Evolutionary conservation across 1,140 invertebrate genomes (phyloP), one percentile per base, ranked within the genome.

Genomic region (Cyclargus thomasi): DNA sequence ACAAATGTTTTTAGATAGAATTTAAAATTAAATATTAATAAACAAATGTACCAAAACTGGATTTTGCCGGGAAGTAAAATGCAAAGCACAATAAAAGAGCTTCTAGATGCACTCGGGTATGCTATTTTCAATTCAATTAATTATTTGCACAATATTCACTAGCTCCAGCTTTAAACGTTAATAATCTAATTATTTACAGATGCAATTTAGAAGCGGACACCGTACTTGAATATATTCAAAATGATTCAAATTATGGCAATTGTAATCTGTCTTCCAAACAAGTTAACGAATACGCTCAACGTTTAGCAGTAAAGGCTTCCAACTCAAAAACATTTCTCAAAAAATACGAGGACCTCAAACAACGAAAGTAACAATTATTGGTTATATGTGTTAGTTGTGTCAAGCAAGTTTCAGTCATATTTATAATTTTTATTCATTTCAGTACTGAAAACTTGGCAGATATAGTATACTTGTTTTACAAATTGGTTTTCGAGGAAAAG

Each of bases 231-330:
- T 90, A 90, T 70, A 88, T 91, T 67, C 86, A 91, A 72, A 91
- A 90, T 71, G 90, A 91, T 83, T 85, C 88, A 7, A 90, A 90
- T 71, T 90, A 90, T 67, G 87, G 87, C 17, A 90, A 88, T 65
- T 82, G 81, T 69, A 87, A 81, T 77, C 78, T 88, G 18, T 82
- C 88, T 21, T 73, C 81, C 0, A 91, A 90, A 73, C 86, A 91
- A 83, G 81, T 83, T 6, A 83, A 88, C 69, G 90, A 91, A 73
- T 89, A 90, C 68, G 88, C 83, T 39, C 81, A 88, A 72, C 85
- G 83, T 71, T 80, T 91, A 69, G 88, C 90, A 47, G 76, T 84
- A 20, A 87, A 85, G 76, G 83, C 85, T 62, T 80, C 78, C 14
- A 90, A 88, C 72, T 74, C 86, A 16, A 90, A 91, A 74, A 72